These are phyloP conservation scores for Cardiocondyla obscurior DNA, from an alignment of 1,140 invertebrate species.

Conservation along the genomic window DNA sequence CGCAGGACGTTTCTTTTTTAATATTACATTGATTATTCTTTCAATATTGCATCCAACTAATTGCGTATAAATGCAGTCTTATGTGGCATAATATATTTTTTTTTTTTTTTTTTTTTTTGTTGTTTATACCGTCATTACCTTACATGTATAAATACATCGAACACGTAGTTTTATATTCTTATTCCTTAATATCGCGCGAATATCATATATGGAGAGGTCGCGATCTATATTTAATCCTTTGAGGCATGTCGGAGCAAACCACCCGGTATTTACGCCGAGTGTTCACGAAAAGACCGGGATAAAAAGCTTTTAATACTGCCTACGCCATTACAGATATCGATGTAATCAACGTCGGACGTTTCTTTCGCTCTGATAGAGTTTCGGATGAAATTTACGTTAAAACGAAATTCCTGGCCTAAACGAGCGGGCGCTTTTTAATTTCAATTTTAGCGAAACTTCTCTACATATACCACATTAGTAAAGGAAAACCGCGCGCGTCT, in stretches of 20 bases:
- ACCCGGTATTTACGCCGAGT: constrained; percentile 19
- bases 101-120: neutral
- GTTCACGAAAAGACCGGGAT: constrained; percentile 33
- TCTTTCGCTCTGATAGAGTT: neutral
- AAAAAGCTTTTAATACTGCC: constrained; percentile 27
- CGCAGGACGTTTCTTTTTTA: neutral
- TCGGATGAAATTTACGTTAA: neutral
- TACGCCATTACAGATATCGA: constrained; percentile 17
- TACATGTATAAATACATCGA: neutral
- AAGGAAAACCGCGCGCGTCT: too few species aligned
- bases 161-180: neutral
- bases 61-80: neutral
- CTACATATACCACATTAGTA: neutral
- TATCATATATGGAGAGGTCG: constrained; percentile 13
- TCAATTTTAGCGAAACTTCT: neutral
- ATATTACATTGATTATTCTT: neutral
- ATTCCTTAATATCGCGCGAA: constrained; percentile 31
- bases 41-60: neutral
- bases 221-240: constrained; percentile 43
- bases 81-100: neutral
- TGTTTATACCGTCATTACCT: neutral
- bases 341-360: constrained; percentile 17
- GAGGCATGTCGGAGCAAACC: constrained; percentile 32
- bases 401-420: neutral
- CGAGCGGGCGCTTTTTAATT: neutral